A percentile compares a stretch with the other conserved stretches of the same genome.
Conservation (phyloP, 2,113 vertebrate genomes). For the Amia ocellicauda region DNA sequence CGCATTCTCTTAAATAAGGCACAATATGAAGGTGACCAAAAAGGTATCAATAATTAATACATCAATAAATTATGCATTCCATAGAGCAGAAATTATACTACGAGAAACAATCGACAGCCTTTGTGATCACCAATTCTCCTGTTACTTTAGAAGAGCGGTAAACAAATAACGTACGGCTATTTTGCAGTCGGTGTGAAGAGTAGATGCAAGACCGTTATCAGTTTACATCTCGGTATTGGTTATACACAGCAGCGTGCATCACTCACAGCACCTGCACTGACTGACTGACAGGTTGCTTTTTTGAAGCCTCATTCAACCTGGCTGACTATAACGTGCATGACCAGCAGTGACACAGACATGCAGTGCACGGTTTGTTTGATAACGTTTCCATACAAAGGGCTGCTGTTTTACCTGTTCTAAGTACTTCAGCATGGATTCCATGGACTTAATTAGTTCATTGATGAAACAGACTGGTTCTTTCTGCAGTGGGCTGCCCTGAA, state of each 20-base stretch:
- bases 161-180: slow-evolving; percentile 24
- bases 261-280: no score
- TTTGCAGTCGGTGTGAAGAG: neutral
- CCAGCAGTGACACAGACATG: no score
- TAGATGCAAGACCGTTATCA: neutral
- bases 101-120: slow-evolving; percentile 55
- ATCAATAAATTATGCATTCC: slow-evolving; percentile 63
- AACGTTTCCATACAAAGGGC: no score
- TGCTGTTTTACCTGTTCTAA: no score
- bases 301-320: no score
- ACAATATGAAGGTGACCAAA: slow-evolving; percentile 25
- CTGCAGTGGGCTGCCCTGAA: slow-evolving; percentile 25
- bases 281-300: no score
- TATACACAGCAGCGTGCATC: no score
- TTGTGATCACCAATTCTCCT: slow-evolving; percentile 47
- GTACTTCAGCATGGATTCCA: no score
- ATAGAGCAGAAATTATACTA: slow-evolving; percentile 57
- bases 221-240: neutral
- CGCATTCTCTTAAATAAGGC: slow-evolving; percentile 52
- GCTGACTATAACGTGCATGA: no score
- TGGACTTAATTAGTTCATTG: no score
- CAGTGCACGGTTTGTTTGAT: no score
- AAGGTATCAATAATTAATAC: slow-evolving; percentile 61
- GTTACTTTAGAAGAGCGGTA: slow-evolving; percentile 45
- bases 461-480: neutral